A percentile compares a stretch with the other conserved stretches of the same genome.
Conservation (phyloP, 1,140 invertebrate species). For the Zaprionus tsacasi region DNA sequence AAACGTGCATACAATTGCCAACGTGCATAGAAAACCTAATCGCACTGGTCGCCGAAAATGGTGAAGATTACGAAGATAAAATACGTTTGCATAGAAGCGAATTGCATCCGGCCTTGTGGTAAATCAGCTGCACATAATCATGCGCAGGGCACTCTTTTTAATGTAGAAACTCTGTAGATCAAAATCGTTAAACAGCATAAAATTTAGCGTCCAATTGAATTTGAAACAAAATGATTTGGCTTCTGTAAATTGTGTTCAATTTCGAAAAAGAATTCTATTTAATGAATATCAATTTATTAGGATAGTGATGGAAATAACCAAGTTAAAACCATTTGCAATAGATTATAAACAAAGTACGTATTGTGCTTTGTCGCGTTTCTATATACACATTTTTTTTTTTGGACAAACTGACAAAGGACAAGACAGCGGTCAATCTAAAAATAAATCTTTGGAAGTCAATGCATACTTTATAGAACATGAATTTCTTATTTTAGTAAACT, state of each 20-base stretch:
- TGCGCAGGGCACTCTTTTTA: conserved; percentile 18
- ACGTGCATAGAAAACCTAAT: conserved; percentile 83
- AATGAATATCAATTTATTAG: background rate
- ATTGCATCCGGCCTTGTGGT: conserved; percentile 83
- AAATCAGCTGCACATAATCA: conserved; percentile 69
- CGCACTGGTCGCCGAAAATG: conserved; percentile 83
- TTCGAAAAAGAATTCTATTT: too few species aligned
- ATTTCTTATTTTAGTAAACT: background rate
- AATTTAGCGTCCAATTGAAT: background rate
- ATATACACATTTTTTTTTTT: too few species aligned
- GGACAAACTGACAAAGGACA: background rate
- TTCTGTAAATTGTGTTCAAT: too few species aligned
- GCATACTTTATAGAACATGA: background rate
- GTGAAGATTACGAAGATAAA: conserved; percentile 84
- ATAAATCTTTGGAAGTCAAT: background rate
- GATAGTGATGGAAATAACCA: background rate
- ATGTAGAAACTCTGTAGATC: conserved; percentile 6
- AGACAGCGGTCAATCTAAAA: too few species aligned
- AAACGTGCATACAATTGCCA: conserved; percentile 84
- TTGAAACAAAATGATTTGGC: too few species aligned
- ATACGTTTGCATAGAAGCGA: conserved; percentile 83
- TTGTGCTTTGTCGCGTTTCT: background rate
- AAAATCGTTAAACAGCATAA: background rate
- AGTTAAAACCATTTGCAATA: background rate
- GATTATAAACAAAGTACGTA: background rate